phyloP scores from a whole-genome alignment of 2,888 invertebrate genomes.

The Apeira syringaria region DNA sequence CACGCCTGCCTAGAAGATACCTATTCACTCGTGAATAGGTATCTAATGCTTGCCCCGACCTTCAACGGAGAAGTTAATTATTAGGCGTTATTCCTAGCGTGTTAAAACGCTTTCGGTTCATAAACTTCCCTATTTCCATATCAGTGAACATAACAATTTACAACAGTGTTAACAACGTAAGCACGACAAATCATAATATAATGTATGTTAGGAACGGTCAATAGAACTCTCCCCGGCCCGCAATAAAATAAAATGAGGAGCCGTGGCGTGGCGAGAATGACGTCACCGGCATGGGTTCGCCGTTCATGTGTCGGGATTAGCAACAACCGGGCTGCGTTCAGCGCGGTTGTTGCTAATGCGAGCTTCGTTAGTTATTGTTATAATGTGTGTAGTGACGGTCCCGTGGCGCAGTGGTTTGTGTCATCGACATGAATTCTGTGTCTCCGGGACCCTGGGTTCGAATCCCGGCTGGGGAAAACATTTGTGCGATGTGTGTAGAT shows the following conservation, averaged over 20 bases:
- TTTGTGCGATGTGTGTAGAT: no score
- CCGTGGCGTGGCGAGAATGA: constrained; percentile 43
- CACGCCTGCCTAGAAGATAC: no score
- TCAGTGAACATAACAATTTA: constrained; percentile 7
- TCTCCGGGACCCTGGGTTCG: no score
- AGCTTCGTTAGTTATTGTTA: no score
- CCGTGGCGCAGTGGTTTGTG: no score
- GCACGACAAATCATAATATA: constrained; percentile 35
- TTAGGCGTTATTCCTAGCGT: neutral
- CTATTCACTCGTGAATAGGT: no score
- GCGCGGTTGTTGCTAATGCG: no score
- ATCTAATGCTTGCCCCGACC: no score
- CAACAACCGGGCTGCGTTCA: constrained; percentile 1
- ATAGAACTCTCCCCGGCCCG: constrained; percentile 37
- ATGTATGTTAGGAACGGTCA: constrained; percentile 23
- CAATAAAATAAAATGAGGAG: constrained; percentile 60
- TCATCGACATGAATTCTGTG: no score
- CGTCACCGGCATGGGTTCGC: constrained; percentile 47
- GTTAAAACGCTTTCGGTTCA: neutral
- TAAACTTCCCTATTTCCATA: neutral
- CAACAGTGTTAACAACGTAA: constrained; percentile 26
- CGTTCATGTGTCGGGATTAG: constrained; percentile 37
- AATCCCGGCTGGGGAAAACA: no score
- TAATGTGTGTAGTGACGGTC: no score
- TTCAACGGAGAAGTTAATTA: no score